A percentile compares a stretch with the other conserved stretches of the same genome.
Conservation (phyloP, 2,113 vertebrate genomes). For the Dasyprocta punctata region DNA sequence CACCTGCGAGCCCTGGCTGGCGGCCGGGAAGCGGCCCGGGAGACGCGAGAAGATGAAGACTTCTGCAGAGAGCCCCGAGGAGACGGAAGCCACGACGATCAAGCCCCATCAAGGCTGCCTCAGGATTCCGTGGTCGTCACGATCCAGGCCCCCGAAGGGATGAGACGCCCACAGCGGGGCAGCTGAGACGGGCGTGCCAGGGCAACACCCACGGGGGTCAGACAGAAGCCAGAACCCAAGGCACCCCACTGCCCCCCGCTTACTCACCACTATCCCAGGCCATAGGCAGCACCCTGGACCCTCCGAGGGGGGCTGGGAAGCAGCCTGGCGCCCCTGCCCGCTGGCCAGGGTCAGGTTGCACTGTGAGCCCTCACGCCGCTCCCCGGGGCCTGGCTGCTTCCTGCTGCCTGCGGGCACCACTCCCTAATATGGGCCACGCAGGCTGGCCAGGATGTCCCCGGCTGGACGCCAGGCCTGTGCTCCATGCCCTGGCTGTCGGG, state of each 20-base stretch:
- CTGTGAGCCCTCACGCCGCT: neutral
- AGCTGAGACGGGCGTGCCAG: neutral
- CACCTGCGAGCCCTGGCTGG: accelerated
- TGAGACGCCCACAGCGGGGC: accelerated
- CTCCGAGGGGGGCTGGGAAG: neutral
- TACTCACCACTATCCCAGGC: neutral
- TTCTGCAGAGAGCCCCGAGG: accelerated
- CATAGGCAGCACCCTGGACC: neutral
- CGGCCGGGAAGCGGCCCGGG: accelerated
- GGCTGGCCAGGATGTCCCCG: neutral
- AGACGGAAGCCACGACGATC: accelerated
- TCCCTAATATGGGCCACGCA: slow-evolving; percentile 43
- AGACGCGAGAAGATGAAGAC: accelerated
- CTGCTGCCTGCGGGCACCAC: neutral
- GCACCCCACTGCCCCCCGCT: too few relatives aligned
- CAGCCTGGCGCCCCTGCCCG: neutral
- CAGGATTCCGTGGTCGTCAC: accelerated
- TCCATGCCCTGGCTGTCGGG: neutral
- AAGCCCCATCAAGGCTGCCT: accelerated
- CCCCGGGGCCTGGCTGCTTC: neutral
- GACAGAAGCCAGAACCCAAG: neutral
- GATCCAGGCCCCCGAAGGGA: neutral
- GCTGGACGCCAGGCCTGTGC: neutral
- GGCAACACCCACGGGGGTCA: accelerated
- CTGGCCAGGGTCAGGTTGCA: neutral